A percentile compares a stretch with the other conserved stretches of the same genome.
Evolutionary conservation across 2,113 vertebrate genomes (phyloP).

Genomic region (Clarias batrachus): DNA sequence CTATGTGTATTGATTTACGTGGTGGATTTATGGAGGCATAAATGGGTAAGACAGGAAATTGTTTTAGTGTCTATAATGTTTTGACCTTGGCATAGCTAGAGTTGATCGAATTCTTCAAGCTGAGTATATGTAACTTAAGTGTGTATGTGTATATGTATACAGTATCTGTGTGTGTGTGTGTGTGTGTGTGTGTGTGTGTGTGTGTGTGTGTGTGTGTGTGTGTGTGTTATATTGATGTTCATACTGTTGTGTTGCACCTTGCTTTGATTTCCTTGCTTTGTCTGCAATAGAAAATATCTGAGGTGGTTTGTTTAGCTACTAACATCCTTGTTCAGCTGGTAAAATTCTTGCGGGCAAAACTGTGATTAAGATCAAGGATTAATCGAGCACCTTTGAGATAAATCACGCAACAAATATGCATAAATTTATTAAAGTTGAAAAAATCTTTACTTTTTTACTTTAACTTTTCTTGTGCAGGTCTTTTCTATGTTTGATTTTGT

Average conservation of each 20-base stretch:
- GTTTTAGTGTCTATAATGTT: slow-evolving; percentile 3
- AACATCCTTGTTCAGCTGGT: not conserved
- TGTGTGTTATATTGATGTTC: not conserved
- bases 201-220: not conserved
- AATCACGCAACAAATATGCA: not conserved
- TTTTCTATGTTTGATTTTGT: too few relatives aligned
- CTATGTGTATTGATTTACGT: slow-evolving; percentile 23
- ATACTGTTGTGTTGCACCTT: not conserved
- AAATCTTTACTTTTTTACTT: not conserved
- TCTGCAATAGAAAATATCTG: too few relatives aligned
- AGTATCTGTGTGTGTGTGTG: not conserved
- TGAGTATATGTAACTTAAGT: not conserved
- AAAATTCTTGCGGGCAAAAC: not conserved
- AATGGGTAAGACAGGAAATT: not conserved
- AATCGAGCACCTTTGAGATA: not conserved
- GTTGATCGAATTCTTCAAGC: not conserved
- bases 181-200: not conserved
- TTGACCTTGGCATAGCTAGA: slow-evolving; percentile 2
- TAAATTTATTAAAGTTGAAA: not conserved
- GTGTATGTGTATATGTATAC: not conserved
- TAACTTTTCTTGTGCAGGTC: not conserved
- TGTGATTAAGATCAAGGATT: not conserved
- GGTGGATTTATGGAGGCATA: slow-evolving; percentile 15
- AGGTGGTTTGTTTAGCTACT: not conserved
- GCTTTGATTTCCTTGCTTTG: not conserved